These are phyloP conservation scores for Beroe ovata DNA, from an alignment of 37 sponge, comb jelly and placozoan genomes.

Conservation along the genomic window DNA sequence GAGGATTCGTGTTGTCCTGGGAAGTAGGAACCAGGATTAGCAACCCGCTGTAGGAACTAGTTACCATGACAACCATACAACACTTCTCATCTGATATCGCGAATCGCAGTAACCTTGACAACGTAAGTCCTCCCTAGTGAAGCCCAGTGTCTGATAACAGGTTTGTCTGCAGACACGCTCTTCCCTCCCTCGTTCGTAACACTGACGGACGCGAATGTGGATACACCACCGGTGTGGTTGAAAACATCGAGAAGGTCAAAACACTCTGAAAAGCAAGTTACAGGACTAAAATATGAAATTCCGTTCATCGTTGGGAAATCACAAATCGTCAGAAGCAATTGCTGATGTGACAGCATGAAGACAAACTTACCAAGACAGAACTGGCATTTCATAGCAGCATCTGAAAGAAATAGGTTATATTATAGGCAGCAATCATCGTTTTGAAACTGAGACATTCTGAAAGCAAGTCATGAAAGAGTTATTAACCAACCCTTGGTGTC, in stretches of 20 bases:
- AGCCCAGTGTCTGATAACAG: background rate
- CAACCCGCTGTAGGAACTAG: too few relatives aligned
- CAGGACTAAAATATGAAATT: too few relatives aligned
- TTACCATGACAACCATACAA: too few relatives aligned
- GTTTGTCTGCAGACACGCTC: background rate
- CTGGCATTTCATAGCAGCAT: conserved; percentile 26
- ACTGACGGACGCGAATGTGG: background rate
- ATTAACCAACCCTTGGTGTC: background rate
- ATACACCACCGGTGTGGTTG: background rate
- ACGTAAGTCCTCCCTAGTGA: background rate
- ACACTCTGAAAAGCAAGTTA: conserved; percentile 55
- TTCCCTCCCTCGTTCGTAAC: background rate
- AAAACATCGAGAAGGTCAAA: conserved; percentile 25
- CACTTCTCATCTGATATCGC: too few relatives aligned
- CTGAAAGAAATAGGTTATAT: too few relatives aligned
- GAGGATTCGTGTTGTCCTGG: conserved; percentile 20
- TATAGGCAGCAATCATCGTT: too few relatives aligned
- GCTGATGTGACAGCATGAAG: too few relatives aligned
- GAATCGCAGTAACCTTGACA: background rate
- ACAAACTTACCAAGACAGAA: conserved; percentile 23
- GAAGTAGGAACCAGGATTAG: background rate
- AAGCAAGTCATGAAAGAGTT: too few relatives aligned
- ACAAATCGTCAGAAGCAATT: too few relatives aligned
- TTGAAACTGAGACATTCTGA: too few relatives aligned
- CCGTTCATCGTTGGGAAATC: too few relatives aligned